Base-by-base conservation (phyloP, 2,113 vertebrate species). In the Oceanodroma tethys region DNA sequence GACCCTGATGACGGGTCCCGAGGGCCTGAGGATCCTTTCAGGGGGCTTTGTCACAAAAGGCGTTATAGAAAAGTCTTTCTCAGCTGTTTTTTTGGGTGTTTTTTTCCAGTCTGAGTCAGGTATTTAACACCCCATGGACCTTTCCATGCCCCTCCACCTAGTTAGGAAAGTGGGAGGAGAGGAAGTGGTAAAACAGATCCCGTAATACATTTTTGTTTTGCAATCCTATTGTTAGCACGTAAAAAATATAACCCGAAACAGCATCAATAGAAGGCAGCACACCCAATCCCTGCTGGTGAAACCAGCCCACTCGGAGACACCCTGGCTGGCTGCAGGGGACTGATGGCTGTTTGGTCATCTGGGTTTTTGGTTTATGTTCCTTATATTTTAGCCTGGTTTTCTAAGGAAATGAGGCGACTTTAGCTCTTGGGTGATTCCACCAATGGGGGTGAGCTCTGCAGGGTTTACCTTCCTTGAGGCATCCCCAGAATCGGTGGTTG, bases 161-260 rank as follows among this genome's bases (percentile, higher is more conserved):
- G 34, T 87, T 10, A 63, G 81, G 70, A 52, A 93, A 85, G 73
- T 16, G 62, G 73, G 93, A 95, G 75, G 58, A 53, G 55, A 95
- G 59, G 93, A 93, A 93, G 60, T 62, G 7, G 32, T 23, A 18
- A 16, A 38, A 36, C 43, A 21, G 22, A 71, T 52, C 23, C 63
- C 81, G 6, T 23, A 76, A 92, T 16, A 59, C 16, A 15, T 22
- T 71, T 81, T 79, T 67, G 43, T 9, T 27, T 94, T 91, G 78
- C 73, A 87, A 56, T 75, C n/a, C 76, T 79, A 2, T 81, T 91
- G 95, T 93, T 91, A 91, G 73, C 73, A 72, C 36, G 43, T 27
- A 34, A n/a, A 65, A 93, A 74, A 65, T 7, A 34, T 8, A 45
- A 11, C 43, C 52, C 29, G 6, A 79, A 89, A 3, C 38, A 38